These are phyloP conservation scores for Urocyon cinereoargenteus DNA, from an alignment of 2,797 vertebrate genomes.

Conservation along the genomic window DNA sequence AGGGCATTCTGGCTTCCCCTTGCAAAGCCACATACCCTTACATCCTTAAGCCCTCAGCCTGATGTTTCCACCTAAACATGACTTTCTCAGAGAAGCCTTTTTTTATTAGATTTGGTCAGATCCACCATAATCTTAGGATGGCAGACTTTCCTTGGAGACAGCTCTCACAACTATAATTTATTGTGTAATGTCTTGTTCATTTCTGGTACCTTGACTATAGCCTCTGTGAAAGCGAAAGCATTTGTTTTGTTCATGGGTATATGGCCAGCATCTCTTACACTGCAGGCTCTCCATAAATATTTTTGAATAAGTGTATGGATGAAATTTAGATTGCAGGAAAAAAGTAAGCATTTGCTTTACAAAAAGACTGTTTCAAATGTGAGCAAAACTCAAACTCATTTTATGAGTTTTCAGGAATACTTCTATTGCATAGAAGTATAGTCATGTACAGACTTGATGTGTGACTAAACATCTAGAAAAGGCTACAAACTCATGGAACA, in stretches of 20 bases:
- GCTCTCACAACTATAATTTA: background rate
- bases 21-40: background rate
- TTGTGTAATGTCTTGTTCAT: background rate
- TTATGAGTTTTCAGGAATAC: background rate
- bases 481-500: background rate
- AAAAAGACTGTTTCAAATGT: slow-evolving; percentile 19
- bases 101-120: background rate
- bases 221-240: background rate
- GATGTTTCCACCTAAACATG: background rate
- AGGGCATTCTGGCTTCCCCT: background rate
- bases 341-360: background rate
- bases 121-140: background rate
- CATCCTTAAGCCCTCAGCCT: background rate
- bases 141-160: background rate
- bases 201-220: background rate
- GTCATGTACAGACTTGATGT: background rate
- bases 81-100: background rate
- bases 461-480: background rate
- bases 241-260: background rate
- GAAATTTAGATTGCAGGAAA: background rate
- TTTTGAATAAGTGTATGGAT: background rate
- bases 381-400: background rate
- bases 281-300: background rate
- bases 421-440: background rate
- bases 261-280: background rate